Evolutionary conservation across 2,888 invertebrate genomes (phyloP).

Genomic region (Oscheius myriophilus): DNA sequence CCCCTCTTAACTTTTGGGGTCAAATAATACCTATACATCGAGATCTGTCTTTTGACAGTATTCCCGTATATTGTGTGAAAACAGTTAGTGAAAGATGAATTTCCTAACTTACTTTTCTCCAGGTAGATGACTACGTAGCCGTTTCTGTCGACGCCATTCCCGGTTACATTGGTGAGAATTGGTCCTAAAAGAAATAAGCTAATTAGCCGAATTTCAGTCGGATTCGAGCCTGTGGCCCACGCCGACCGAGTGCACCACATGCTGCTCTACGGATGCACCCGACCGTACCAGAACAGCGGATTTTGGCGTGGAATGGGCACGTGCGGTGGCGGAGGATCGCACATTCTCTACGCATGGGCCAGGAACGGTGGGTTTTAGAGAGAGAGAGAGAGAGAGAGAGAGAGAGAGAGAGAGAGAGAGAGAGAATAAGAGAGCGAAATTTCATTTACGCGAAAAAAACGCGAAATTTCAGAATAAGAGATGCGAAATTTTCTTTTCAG

Average conservation of each 20-base stretch:
- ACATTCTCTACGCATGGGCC: conserved; percentile 77
- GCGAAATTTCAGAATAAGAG: too few relatives aligned
- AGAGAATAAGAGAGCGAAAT: too few relatives aligned
- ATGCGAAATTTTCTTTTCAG: conserved; percentile 62
- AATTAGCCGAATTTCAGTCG: conserved; percentile 71
- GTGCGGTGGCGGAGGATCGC: conserved; percentile 68
- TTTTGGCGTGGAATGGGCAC: conserved; percentile 73
- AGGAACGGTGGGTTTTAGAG: conserved; percentile 72
- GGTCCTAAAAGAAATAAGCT: background rate
- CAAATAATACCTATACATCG: too few relatives aligned
- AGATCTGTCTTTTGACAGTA: too few relatives aligned
- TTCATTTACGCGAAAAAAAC: too few relatives aligned
- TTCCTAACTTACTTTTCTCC: too few relatives aligned
- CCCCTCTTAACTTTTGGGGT: too few relatives aligned
- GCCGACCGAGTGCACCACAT: conserved; percentile 76
- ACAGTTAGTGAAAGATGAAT: conserved; percentile 24
- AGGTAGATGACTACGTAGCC: conserved; percentile 69
- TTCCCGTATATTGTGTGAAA: too few relatives aligned
- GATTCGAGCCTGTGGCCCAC: conserved; percentile 75
- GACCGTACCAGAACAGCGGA: conserved; percentile 74
- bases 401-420: too few relatives aligned
- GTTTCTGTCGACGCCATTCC: conserved; percentile 62
- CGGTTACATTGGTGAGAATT: conserved; percentile 65
- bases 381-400: conserved; percentile 3
- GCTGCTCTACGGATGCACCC: conserved; percentile 76